Percentiles rank a stretch among this genome's conserved stretches.
Evolutionary conservation across 2,888 invertebrate species (phyloP).

Genomic region (Agrochola macilenta): DNA sequence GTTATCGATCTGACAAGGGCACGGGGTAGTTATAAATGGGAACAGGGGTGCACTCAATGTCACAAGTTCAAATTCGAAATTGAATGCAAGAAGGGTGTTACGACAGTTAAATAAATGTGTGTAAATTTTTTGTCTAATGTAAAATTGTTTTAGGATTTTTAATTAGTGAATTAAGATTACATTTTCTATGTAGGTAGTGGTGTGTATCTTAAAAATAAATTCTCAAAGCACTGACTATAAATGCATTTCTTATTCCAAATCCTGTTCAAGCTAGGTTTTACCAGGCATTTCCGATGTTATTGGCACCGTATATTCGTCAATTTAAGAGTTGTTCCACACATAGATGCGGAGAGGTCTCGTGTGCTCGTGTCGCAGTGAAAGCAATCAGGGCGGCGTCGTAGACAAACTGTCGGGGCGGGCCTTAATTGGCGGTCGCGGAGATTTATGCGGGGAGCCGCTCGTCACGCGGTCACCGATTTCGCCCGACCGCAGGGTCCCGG

Average conservation of each 20-base stretch:
- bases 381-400: slow-evolving; percentile 90
- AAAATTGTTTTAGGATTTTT: slow-evolving; percentile 18
- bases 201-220: background rate
- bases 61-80: slow-evolving; percentile 61
- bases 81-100: slow-evolving; percentile 50
- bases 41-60: slow-evolving; percentile 58
- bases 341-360: slow-evolving; percentile 61
- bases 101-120: slow-evolving; percentile 55
- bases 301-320: slow-evolving; percentile 65
- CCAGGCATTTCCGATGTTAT: slow-evolving; percentile 59
- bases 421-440: slow-evolving; percentile 90
- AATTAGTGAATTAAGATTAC: background rate
- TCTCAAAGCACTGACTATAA: background rate
- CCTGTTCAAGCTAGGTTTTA: slow-evolving; percentile 12
- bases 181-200: background rate
- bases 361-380: slow-evolving; percentile 80
- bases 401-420: slow-evolving; percentile 89
- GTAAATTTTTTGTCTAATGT: slow-evolving; percentile 20
- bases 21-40: slow-evolving; percentile 51
- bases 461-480: slow-evolving; percentile 82
- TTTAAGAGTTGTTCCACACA: slow-evolving; percentile 61
- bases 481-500: slow-evolving; percentile 69
- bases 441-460: slow-evolving; percentile 89
- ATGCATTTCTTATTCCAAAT: background rate
- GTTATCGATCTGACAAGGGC: slow-evolving; percentile 70